These are phyloP conservation scores for Tangara arthus DNA, from an alignment of 2,797 vertebrate species.

Conservation along the genomic window DNA sequence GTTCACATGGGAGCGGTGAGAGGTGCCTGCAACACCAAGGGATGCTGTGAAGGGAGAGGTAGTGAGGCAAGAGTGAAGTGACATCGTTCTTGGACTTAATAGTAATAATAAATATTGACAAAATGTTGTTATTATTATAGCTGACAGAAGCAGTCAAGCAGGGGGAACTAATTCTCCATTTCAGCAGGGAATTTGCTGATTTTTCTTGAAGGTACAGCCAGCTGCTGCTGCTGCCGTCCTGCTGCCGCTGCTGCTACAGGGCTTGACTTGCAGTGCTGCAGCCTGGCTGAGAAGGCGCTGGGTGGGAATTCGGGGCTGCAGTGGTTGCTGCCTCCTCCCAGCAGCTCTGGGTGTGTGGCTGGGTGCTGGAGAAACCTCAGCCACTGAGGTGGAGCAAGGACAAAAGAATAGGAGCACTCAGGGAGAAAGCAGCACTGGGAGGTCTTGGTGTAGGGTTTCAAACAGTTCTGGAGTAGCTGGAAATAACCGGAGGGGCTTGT, in stretches of 20 bases:
- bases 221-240: background rate
- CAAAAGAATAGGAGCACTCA: background rate
- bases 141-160: background rate
- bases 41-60: background rate
- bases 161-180: background rate
- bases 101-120: background rate
- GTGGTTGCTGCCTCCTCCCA: background rate
- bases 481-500: background rate
- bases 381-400: background rate
- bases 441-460: constrained; percentile 19
- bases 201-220: background rate
- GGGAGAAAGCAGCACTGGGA: background rate
- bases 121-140: background rate
- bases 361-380: constrained; percentile 42
- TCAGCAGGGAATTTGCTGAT: constrained; percentile 22
- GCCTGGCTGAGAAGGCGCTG: background rate
- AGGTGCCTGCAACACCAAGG: background rate
- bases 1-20: background rate
- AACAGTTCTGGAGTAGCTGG: background rate
- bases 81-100: background rate
- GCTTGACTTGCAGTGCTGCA: background rate
- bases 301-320: background rate
- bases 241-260: constrained; percentile 26
- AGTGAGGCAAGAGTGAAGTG: background rate
- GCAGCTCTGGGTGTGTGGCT: background rate